Evolutionary conservation across 2,797 vertebrate species (phyloP), one percentile per base, ranked within the genome.

Genomic region (Onychomys arenicola): DNA sequence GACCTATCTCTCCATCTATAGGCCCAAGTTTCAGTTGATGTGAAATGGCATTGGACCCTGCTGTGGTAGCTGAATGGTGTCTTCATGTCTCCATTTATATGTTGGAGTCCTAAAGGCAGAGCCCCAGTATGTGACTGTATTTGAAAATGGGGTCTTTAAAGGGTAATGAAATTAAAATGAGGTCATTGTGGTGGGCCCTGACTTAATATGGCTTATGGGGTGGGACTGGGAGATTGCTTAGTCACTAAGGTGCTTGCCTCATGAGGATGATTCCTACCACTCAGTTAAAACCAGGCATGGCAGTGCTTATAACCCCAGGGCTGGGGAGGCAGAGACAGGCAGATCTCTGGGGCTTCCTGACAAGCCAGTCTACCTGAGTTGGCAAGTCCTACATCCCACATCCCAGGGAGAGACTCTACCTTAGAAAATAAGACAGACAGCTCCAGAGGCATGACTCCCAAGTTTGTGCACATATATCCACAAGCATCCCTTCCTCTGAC

Each of bases 121-220:
- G 40, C 32, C 65, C 80, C 49, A 90, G 57, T 80, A 76, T 75
- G 13, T 89, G 61, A 43, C 52, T 83, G 16, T 87, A 73, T 90
- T 92, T 85, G 80, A n/a, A 93, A 69, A 71, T 0, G 77, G 12
- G 34, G 29, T 94, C 82, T 93, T 83, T 43, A 43, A 61, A 95
- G 67, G 57, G 34, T 78, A 67, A 87, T 57, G 61, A 61, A 61
- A 25, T 43, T 61, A 83, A 61, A 29, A 61, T 19, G 23, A 82
- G 57, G n/a, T 14, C 57, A 59, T 61, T 40, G 29, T 80, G 57
- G 57, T 40, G 14, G 59, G 14, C 37, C 80, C 81, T 83, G 81
- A 40, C 43, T 25, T 57, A 82, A 19, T 43, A 40, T 43, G 80
- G n/a, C 1, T 4, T 8, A 13, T 40, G 14, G n/a, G 25, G 9